Conservation (phyloP, 2,888 invertebrate genomes). For the Myopa tessellatipennis region DNA sequence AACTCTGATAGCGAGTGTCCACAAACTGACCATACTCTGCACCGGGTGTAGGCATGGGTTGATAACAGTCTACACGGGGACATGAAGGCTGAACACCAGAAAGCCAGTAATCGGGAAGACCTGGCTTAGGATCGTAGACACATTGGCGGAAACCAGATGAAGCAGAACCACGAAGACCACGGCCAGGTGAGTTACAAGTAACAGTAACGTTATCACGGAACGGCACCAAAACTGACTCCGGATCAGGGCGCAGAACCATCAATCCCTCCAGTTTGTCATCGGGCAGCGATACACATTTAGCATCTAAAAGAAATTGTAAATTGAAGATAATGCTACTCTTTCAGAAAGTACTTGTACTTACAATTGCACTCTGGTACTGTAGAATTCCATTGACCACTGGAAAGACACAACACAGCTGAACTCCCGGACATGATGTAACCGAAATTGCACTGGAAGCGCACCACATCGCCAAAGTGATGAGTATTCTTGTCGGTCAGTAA, state of each 20-base stretch:
- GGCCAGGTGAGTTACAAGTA: conserved; percentile 81
- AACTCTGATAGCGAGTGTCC: conserved; percentile 91
- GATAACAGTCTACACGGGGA: conserved; percentile 90
- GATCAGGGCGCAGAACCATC: conserved; percentile 80
- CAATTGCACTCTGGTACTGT: conserved; percentile 93
- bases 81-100: conserved; percentile 88
- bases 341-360: conserved; percentile 69
- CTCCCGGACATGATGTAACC: conserved; percentile 93
- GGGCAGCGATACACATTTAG: conserved; percentile 88
- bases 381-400: conserved; percentile 94
- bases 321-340: not conserved
- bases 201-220: conserved; percentile 92
- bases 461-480: conserved; percentile 90
- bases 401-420: conserved; percentile 85
- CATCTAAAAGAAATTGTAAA: conserved; percentile 71
- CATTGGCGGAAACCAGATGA: conserved; percentile 92
- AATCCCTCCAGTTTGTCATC: conserved; percentile 91
- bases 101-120: conserved; percentile 90
- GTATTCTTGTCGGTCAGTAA: conserved; percentile 82
- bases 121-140: conserved; percentile 93
- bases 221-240: conserved; percentile 85
- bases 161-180: conserved; percentile 82
- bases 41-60: conserved; percentile 90
- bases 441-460: conserved; percentile 93
- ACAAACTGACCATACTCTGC: conserved; percentile 90